Conservation (phyloP, 2,113 vertebrate genomes). For the Grallaria varia region DNA sequence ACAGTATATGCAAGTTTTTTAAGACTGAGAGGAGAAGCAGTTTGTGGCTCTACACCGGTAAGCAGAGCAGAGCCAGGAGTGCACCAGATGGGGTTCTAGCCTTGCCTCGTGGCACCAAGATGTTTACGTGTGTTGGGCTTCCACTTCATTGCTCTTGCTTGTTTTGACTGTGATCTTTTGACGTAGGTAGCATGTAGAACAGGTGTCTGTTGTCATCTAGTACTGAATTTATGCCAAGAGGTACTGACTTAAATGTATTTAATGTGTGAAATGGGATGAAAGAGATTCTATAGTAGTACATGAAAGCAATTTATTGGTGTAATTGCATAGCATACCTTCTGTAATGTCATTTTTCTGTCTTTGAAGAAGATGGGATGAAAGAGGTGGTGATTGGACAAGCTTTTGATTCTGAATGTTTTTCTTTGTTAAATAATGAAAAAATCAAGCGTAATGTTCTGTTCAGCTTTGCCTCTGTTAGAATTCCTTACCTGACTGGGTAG, state of each 20-base stretch:
- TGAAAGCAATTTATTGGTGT: neutral
- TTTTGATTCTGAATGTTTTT: neutral
- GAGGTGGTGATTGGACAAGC: neutral
- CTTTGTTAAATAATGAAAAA: neutral
- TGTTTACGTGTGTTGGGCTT: neutral
- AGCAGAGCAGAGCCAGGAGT: neutral
- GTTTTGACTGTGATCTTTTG: neutral
- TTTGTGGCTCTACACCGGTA: neutral
- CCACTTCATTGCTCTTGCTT: neutral
- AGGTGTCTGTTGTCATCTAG: neutral
- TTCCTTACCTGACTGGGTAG: neutral
- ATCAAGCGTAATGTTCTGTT: neutral
- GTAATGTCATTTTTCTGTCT: neutral
- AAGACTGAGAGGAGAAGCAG: neutral
- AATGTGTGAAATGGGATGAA: neutral
- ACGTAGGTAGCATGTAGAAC: neutral
- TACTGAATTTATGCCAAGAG: neutral
- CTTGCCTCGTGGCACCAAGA: fast-evolving
- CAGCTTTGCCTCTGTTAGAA: neutral
- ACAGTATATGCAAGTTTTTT: neutral
- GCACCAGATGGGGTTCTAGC: neutral
- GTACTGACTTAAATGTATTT: neutral
- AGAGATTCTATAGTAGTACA: neutral
- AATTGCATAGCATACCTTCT: neutral
- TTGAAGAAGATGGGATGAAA: neutral